Evolutionary conservation across 2,888 invertebrate species (phyloP), one percentile per base, ranked within the genome.

Genomic region (Chrysina gloriosa): DNA sequence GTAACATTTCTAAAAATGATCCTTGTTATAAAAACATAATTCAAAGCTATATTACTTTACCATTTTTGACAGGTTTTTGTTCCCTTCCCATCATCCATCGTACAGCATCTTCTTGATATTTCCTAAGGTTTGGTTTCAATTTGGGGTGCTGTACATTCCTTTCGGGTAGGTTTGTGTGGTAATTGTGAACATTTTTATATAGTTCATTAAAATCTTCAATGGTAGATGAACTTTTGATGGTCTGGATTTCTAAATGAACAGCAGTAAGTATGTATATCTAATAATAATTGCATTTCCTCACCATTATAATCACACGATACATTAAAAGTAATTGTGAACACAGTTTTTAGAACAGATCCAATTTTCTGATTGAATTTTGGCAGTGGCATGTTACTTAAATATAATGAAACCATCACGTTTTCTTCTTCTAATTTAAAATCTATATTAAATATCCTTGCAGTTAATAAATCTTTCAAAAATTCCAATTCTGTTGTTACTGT

Each of bases 11-110:
- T 80, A 64, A 47, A 29, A 54, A n/a, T n/a, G n/a, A n/a, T n/a
- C n/a, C n/a, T n/a, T n/a, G n/a, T n/a, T n/a, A n/a, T 19, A 54
- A 56, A 69, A 47, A 47, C 16, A 6, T 42, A 23, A 16, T n/a
- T n/a, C 21, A 52, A 2, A 34, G 19, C 19, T 5, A 45, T 9
- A 23, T 52, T n/a, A 27, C 14, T 39, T 71, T 69, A 75, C 76
- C 75, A 58, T 67, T 64, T 61, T 65, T 48, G 52, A 71, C 63
- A 56, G 64, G 81, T 14, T 34, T 70, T 34, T 76, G 76, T 80
- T 93, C 92, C 63, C 86, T 84, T 6, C 82, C 72, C 1, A 92
- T 73, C 89, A 93, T 90, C 93, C 93, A 93, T 34, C 80, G 77
- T 0, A 92, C 89, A 23, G 90, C 90, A 50, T 85, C 80, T 68